Evolutionary conservation across 2,113 vertebrate genomes (phyloP).

Genomic region (Nothocercus julius): DNA sequence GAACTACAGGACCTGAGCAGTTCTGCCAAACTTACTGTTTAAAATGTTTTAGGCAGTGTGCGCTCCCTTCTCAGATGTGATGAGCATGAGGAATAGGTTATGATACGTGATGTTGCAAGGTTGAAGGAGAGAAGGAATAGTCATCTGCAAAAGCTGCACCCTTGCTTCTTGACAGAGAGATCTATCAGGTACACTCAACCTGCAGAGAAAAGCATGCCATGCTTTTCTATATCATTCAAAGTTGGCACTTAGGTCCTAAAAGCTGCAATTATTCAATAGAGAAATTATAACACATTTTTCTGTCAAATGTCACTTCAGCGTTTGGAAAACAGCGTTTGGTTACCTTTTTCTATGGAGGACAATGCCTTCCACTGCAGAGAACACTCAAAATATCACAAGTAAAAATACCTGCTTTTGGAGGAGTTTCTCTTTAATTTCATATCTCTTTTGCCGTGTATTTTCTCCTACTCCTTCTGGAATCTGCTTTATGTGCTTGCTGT

Average conservation of each 20-base stretch:
- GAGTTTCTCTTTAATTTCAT: not conserved
- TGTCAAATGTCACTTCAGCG: not conserved
- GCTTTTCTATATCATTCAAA: not conserved
- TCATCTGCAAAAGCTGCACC: not conserved
- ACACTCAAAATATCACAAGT: not conserved
- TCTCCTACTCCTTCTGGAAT: not conserved
- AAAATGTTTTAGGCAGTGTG: not conserved
- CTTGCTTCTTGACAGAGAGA: not conserved
- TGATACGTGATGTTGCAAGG: not conserved
- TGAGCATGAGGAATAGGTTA: not conserved
- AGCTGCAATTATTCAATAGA: not conserved
- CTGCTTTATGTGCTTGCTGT: not conserved
- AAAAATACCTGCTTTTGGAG: not conserved
- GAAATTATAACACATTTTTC: not conserved
- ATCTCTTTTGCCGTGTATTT: not conserved
- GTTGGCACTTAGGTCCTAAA: not conserved
- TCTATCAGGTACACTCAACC: not conserved
- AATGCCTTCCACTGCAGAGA: not conserved
- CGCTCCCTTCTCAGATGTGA: not conserved
- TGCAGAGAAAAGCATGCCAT: not conserved
- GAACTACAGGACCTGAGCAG: not conserved
- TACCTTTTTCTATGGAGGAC: not conserved
- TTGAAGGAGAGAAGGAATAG: not conserved
- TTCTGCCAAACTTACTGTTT: not conserved
- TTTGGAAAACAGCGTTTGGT: not conserved